Base-by-base conservation (phyloP, 2,797 vertebrate genomes). In the Cyprinella venusta region DNA sequence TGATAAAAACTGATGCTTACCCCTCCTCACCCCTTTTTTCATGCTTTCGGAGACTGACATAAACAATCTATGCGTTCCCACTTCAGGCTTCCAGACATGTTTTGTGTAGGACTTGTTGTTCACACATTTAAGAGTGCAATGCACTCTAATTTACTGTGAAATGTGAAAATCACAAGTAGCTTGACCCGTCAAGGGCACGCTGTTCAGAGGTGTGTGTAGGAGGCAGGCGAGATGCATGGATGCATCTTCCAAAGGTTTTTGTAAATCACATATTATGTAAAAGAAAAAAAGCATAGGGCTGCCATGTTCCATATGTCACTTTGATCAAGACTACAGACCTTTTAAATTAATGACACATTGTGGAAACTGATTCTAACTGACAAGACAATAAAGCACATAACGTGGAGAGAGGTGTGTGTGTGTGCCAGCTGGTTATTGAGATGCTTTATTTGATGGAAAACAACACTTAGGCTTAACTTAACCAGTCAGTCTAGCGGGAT, bases 321-420 rank as follows among this genome's bases (percentile, higher is more conserved):
- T 71, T 74, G 50, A 64, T 80, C 71, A 56, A 71, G 76, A 84
- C 30, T 70, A 79, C 61, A 81, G 59, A 15, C 24, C 33, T 40
- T 76, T 56, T 19, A 26, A 30, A 76, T 12, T 15, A 45, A 12
- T 5, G 8, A 16, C 36, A 75, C 30, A 61, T 33, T 38, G 8
- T 50, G 64, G 24, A 59, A 64, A 69, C 42, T 76, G 63, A 87
- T 74, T 69, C 38, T 42, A 82, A 76, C 69, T 76, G 82, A 84
- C 82, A 82, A 67, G 87, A 79, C 61, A 82, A 84, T 86, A 77
- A 86, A 76, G 54, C 71, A 26, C 12, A 40, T 45, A 38, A 42
- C 9, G 3, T 9, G 12, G 38, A 84, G 61, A 74, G 26, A 75
- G 52, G 24, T 59, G 61, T 77, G 40, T 79, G 40, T 79, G 33